Conservation (phyloP, 2,113 vertebrate genomes). For the Microcebus murinus region DNA sequence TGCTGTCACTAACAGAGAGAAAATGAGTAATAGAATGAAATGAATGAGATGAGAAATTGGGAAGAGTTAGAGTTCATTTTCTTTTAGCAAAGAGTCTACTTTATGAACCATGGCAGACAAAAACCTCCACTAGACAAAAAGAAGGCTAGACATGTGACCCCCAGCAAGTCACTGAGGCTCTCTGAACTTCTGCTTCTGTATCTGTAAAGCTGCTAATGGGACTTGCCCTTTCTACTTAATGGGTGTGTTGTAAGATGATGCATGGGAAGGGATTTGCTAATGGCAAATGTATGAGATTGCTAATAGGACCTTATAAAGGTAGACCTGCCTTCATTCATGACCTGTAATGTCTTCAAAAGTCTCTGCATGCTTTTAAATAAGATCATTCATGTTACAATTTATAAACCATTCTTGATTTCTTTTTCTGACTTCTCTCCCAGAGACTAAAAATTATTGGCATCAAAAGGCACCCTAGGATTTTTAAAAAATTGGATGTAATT, state of each 20-base stretch:
- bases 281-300: not conserved
- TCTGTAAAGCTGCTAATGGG: constrained; percentile 3
- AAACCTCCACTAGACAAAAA: constrained; percentile 15
- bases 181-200: not conserved
- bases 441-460: constrained; percentile 27
- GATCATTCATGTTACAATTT: not conserved
- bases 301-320: not conserved
- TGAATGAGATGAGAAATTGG: constrained; percentile 18
- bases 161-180: not conserved
- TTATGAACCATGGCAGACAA: not conserved
- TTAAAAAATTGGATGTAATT: not conserved
- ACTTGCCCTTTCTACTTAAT: not conserved
- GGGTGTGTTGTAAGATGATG: not conserved
- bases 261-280: not conserved
- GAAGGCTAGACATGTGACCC: not conserved
- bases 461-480: not conserved
- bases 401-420: constrained; percentile 6
- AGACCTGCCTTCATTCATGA: not conserved
- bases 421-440: constrained; percentile 46
- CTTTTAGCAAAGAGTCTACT: constrained; percentile 28
- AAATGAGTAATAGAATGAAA: constrained; percentile 38
- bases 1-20: not conserved
- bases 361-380: constrained; percentile 28
- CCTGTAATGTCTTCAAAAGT: not conserved
- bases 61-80: constrained; percentile 55